These are phyloP conservation scores for Parotocinclus haroldoi DNA, from an alignment of 2,797 vertebrate species.

Conservation along the genomic window DNA sequence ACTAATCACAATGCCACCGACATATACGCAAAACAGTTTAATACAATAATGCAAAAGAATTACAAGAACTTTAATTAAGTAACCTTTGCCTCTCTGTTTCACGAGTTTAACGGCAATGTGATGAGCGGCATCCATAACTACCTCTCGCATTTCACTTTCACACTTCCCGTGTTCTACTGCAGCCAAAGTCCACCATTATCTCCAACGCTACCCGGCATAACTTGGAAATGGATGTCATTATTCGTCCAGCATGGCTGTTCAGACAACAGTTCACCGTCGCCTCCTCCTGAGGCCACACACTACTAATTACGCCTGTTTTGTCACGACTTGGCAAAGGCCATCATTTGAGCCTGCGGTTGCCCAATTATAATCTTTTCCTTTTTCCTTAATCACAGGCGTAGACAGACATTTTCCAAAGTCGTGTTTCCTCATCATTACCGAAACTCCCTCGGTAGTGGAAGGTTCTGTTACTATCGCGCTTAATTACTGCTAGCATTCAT, in stretches of 20 bases:
- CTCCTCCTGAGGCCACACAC: conserved; percentile 48
- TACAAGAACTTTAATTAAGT: too few species aligned
- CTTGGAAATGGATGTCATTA: too few species aligned
- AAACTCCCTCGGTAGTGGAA: conserved; percentile 41
- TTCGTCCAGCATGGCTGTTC: conserved; percentile 40
- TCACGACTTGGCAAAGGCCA: conserved; percentile 55
- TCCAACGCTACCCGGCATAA: too few species aligned
- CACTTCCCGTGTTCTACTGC: too few species aligned
- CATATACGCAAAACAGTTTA: too few species aligned
- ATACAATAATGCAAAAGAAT: too few species aligned
- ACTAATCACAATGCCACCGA: too few species aligned
- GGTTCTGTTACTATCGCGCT: conserved; percentile 40
- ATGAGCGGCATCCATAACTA: too few species aligned
- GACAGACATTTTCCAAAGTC: conserved; percentile 50
- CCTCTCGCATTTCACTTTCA: too few species aligned
- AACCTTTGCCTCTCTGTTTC: too few species aligned
- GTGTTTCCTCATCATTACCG: conserved; percentile 46
- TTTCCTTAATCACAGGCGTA: conserved; percentile 54
- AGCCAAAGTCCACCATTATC: too few species aligned
- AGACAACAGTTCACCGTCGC: conserved; percentile 53
- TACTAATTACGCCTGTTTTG: conserved; percentile 58
- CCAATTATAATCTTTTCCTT: conserved; percentile 60
- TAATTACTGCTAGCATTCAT: conserved; percentile 47
- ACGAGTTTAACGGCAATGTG: too few species aligned
- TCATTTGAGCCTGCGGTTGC: conserved; percentile 51